These are phyloP conservation scores for Serranus cabrilla DNA, from an alignment of 2,797 vertebrate species.

Conservation along the genomic window DNA sequence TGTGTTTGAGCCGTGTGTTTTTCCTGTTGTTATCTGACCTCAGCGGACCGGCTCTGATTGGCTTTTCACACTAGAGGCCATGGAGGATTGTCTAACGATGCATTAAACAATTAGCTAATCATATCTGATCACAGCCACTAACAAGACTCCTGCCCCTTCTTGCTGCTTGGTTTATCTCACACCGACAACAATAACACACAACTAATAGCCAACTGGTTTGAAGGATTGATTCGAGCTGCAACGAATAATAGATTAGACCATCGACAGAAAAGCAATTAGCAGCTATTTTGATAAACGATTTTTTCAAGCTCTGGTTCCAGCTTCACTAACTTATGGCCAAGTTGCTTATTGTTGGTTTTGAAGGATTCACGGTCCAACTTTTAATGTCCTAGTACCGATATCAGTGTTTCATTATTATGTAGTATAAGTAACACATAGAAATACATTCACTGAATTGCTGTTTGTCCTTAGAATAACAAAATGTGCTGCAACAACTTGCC, in stretches of 20 bases:
- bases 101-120: conserved; percentile 58
- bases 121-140: conserved; percentile 48
- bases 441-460: no score
- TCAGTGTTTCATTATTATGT: no score
- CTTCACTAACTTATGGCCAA: not conserved
- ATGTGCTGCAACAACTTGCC: no score
- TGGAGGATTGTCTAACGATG: conserved; percentile 43
- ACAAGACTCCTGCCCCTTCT: conserved; percentile 24
- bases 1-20: conserved; percentile 35
- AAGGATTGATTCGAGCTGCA: not conserved
- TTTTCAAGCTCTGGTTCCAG: not conserved
- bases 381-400: no score
- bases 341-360: not conserved
- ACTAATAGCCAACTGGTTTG: not conserved
- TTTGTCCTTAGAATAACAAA: no score
- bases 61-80: conserved; percentile 50
- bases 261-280: not conserved
- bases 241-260: not conserved
- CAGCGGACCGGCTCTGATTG: conserved; percentile 39
- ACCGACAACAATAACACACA: conserved; percentile 3
- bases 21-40: conserved; percentile 53
- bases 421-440: no score
- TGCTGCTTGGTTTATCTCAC: conserved; percentile 11
- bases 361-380: not conserved
- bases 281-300: not conserved